Evolutionary conservation across 2,797 vertebrate species (phyloP).

Genomic region (Rhinatrema bivittatum): DNA sequence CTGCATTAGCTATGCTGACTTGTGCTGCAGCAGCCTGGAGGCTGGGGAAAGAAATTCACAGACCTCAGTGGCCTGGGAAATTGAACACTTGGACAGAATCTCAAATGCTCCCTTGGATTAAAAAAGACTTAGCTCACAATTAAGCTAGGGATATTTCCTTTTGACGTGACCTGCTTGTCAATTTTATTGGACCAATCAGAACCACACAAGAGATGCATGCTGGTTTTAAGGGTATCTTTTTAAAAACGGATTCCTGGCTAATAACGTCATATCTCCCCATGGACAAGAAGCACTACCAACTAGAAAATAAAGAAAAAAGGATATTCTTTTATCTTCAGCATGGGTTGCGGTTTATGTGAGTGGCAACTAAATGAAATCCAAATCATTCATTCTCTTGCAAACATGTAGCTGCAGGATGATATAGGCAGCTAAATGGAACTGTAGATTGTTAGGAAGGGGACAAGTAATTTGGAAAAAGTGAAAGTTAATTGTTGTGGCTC

Average conservation of each 20-base stretch:
- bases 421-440: no score
- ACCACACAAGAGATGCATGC: conserved; percentile 36
- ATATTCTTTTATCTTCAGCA: no score
- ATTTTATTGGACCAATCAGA: conserved; percentile 49
- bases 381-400: no score
- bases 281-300: conserved; percentile 17
- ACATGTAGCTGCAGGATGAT: no score
- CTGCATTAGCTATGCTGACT: conserved; percentile 82
- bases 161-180: conserved; percentile 50
- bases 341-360: no score
- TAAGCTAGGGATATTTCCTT: conserved; percentile 83
- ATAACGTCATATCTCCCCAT: conserved; percentile 11
- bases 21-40: conserved; percentile 69
- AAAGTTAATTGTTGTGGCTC: no score
- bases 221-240: conserved; percentile 34
- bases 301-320: no score
- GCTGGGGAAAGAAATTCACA: conserved; percentile 62
- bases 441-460: no score
- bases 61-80: conserved; percentile 57
- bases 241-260: conserved; percentile 14
- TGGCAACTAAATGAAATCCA: no score
- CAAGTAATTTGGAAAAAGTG: no score
- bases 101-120: conserved; percentile 84
- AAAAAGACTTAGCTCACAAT: conserved; percentile 84
- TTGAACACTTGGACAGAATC: conserved; percentile 61